Evolutionary conservation across 2,797 vertebrate species (phyloP), one percentile per base, ranked within the genome.

Genomic region (Peromyscus melanophrys): DNA sequence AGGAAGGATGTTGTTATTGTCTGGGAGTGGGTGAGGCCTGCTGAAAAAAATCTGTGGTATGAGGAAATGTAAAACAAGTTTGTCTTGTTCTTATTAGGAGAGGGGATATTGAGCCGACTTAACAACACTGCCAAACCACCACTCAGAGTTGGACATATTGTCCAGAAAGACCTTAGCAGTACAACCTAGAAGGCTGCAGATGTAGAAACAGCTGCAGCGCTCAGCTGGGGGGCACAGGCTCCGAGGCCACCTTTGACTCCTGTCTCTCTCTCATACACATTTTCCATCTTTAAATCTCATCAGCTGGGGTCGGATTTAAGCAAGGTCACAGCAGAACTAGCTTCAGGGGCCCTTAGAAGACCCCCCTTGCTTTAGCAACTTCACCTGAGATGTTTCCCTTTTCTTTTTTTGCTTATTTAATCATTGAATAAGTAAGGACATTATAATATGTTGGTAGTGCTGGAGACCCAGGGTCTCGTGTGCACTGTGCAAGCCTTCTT

Each of bases 1-100:
- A 97, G 97, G 97, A 97, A 98, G 96, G 96, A 97, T 96, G 94
- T 1, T 97, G 95, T 0, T 96, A 93, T 86, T 96, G 93, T 95
- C 89, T 97, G 69, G 87, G 97, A 98, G 97, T 97, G 98, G 95
- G 97, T 91, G 96, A 98, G 97, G 96, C 95, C 88, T 85, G 89
- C 0, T 77, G 96, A 94, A 98, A 96, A 96, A 90, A 96, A 91
- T 97, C 88, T 87, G 63, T 92, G 95, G 97, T 97, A 97, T 97
- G 97, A 98, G 89, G 96, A 98, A 98, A 98, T 96, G 93, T 96
- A 97, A 93, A 80, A 96, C 97, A 83, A 93, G 71, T 89, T 96
- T 14, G 87, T 88, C 92, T 95, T 94, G 84, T 94, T 96, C 92
- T 90, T 95, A 85, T 81, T 97, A 94, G 96, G 89, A 97, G 0